These are phyloP conservation scores for Eumacrocentrus americanus DNA, from an alignment of 2,888 invertebrate genomes.

Conservation along the genomic window DNA sequence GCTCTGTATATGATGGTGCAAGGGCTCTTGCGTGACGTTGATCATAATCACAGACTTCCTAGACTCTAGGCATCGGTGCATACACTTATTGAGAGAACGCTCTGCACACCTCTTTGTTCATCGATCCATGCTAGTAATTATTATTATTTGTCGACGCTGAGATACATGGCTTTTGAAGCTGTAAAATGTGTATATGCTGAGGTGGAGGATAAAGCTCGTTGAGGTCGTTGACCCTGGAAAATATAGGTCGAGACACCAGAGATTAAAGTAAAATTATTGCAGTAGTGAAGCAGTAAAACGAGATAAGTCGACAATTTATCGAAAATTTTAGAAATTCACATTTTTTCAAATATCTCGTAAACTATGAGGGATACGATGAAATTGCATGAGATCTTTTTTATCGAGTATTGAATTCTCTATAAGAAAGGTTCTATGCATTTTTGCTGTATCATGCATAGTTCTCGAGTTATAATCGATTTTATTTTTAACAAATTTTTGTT, in stretches of 20 bases:
- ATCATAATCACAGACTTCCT: constrained; percentile 8
- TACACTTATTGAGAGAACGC: constrained; percentile 8
- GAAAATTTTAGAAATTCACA: not conserved
- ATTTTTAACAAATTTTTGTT: too few relatives aligned
- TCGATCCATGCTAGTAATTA: constrained; percentile 11
- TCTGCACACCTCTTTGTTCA: not conserved
- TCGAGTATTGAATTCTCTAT: not conserved
- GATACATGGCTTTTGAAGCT: not conserved
- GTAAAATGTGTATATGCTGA: not conserved
- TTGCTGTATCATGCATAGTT: not conserved
- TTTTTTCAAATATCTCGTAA: not conserved
- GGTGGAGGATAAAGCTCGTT: not conserved
- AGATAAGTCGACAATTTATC: not conserved
- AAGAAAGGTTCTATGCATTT: not conserved
- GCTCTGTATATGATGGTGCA: constrained; percentile 10
- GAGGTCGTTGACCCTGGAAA: not conserved
- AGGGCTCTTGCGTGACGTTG: constrained; percentile 19
- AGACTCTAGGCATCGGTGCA: not conserved
- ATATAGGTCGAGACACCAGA: not conserved
- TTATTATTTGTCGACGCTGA: constrained; percentile 3
- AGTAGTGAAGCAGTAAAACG: too few relatives aligned
- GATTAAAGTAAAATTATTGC: not conserved
- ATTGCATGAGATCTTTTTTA: not conserved
- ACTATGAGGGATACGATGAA: not conserved
- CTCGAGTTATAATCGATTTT: not conserved